Evolutionary conservation across 2,888 invertebrate species (phyloP).

Genomic region (Drosophila setosimentum): DNA sequence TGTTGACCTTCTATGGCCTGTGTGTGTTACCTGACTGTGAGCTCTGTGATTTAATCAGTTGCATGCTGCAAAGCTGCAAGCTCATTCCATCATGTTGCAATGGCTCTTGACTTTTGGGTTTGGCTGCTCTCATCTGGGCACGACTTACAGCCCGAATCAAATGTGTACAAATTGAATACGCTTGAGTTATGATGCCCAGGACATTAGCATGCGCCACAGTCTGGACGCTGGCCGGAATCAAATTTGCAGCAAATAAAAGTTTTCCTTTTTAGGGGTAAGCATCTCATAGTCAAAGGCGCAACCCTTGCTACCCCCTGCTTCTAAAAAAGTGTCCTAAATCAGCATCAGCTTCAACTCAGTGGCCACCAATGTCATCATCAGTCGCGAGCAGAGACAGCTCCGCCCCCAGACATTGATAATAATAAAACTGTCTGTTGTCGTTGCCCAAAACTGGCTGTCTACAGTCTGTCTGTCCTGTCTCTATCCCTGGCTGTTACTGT

Average conservation of each 20-base stretch:
- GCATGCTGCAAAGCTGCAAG: conserved; percentile 35
- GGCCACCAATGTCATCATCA: conserved; percentile 75
- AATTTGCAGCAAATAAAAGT: conserved; percentile 60
- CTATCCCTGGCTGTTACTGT: conserved; percentile 28
- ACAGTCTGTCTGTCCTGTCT: conserved; percentile 61
- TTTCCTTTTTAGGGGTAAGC: conserved; percentile 1
- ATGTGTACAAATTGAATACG: conserved; percentile 63
- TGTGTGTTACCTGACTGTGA: conserved; percentile 48
- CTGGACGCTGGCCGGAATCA: conserved; percentile 21
- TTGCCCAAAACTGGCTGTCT: conserved; percentile 26
- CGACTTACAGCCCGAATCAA: conserved; percentile 21
- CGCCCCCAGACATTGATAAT: conserved; percentile 65
- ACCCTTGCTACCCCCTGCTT: conserved; percentile 38
- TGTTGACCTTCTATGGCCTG: conserved; percentile 64
- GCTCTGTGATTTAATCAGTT: conserved; percentile 42
- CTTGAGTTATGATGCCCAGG: conserved; percentile 58
- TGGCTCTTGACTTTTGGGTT: conserved; percentile 49
- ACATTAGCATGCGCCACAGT: conserved; percentile 31
- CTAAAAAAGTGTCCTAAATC: conserved; percentile 43
- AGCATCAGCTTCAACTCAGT: conserved; percentile 64
- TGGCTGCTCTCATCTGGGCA: conserved; percentile 32
- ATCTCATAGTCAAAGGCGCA: conserved; percentile 22
- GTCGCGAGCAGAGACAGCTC: conserved; percentile 35
- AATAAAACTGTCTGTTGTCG: conserved; percentile 68
- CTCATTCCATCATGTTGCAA: conserved; percentile 34